Evolutionary conservation across 2,113 vertebrate genomes (phyloP), one percentile per base, ranked within the genome.

Genomic region (Xiphorhynchus elegans): DNA sequence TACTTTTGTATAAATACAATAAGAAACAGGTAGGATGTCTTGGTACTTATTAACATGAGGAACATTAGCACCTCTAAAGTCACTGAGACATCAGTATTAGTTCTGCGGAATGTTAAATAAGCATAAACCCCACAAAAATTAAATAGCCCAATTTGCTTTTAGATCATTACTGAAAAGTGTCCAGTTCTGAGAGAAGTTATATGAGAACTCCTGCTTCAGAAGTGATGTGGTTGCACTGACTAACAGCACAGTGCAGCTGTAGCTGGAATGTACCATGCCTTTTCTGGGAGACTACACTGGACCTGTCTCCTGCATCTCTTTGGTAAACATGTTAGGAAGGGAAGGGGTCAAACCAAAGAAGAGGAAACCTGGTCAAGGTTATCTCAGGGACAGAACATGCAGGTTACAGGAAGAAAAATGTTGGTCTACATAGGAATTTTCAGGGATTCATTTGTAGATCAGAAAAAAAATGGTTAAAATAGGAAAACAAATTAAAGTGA

Each of bases 351-450:
- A 97, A 96, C 92, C 94, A 97, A 91, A 95, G 97, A 97, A 95
- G 83, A 89, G 88, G 92, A 98, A 98, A 96, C 82, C 97, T 94
- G 58, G 96, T 95, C 70, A 97, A 96, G 92, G 46, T n/a, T 96
- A 96, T 96, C 89, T 89, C 97, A 96, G 96, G 97, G 97, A 97
- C 86, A 94, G 95, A 92, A 97, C 87, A 93, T 92, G 93, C 78
- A 52, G 94, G 84, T 89, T 74, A 39, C 28, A 96, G 87, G 39
- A 84, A 94, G 44, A 44, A 87, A 89, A 93, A 70, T 1, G 2
- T 49, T 16, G 76, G 56, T 74, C 52, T 91, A 47, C 10, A 47
- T 3, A 74, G 25, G 59, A 84, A 72, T 94, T 90, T 82, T 26
- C 39, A 29, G 40, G 42, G 39, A 76, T 84, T 93, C 55, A 69